Evolutionary conservation across 1,140 invertebrate genomes (phyloP).

Genomic region (Ips typographus): DNA sequence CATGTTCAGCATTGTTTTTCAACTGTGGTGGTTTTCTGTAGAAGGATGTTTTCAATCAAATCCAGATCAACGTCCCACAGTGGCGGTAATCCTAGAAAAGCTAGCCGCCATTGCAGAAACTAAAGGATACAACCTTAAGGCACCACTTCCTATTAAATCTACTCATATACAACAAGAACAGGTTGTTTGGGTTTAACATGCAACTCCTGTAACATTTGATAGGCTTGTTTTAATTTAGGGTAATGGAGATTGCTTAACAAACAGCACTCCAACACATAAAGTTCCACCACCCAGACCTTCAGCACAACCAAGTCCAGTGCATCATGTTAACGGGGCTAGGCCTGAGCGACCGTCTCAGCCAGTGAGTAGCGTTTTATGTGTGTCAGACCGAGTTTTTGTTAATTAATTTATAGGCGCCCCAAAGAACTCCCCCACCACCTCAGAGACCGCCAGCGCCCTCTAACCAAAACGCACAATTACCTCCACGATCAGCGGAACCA

Average conservation of each 20-base stretch:
- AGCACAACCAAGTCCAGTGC: constrained; percentile 43
- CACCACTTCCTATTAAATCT: constrained; percentile 57
- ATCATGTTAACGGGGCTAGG: constrained; percentile 28
- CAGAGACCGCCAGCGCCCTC: background rate
- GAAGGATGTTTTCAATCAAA: constrained; percentile 83
- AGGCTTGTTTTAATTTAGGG: constrained; percentile 1
- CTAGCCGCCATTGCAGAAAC: constrained; percentile 86
- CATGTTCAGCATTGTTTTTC: background rate
- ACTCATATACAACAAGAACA: constrained; percentile 15
- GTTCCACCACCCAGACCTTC: constrained; percentile 48
- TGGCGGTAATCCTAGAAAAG: constrained; percentile 78
- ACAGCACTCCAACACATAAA: constrained; percentile 25
- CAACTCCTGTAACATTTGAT: background rate
- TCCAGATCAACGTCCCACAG: constrained; percentile 73
- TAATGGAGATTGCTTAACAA: constrained; percentile 20
- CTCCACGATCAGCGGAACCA: constrained; percentile 38
- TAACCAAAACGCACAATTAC: constrained; percentile 10
- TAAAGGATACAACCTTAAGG: constrained; percentile 74
- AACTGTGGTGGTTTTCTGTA: constrained; percentile 39
- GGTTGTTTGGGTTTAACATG: background rate
- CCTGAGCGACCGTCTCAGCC: constrained; percentile 36
- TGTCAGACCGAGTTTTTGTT: background rate
- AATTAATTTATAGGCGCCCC: background rate
- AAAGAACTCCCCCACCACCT: background rate
- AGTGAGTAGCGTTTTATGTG: constrained; percentile 5